Evolutionary conservation across 2,113 vertebrate genomes (phyloP).

Genomic region (Paramisgurnus dabryanus): DNA sequence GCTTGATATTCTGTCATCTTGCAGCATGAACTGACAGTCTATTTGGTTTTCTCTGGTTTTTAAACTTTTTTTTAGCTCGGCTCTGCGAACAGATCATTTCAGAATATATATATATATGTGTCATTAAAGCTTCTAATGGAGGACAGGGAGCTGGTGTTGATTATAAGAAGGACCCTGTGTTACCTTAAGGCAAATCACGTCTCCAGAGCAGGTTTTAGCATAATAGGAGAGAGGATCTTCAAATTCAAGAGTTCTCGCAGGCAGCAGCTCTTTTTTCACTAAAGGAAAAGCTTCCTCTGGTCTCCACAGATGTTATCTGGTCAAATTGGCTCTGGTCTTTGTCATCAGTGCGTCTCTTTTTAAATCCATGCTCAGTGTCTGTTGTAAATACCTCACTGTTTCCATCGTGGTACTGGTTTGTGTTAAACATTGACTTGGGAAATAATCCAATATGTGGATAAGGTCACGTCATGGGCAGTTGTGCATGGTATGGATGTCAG

Average conservation of each 20-base stretch:
- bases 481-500: neutral
- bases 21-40: slow-evolving; percentile 8
- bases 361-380: neutral
- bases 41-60: slow-evolving; percentile 28
- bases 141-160: slow-evolving; percentile 35
- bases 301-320: slow-evolving; percentile 56
- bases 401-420: slow-evolving; percentile 26
- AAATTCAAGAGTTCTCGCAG: slow-evolving; percentile 43
- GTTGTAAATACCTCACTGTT: slow-evolving; percentile 33
- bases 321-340: slow-evolving; percentile 52
- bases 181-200: slow-evolving; percentile 44
- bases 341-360: slow-evolving; percentile 42
- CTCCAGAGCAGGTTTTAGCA: slow-evolving; percentile 45
- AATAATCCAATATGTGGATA: slow-evolving; percentile 31
- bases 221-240: slow-evolving; percentile 53
- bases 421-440: slow-evolving; percentile 27
- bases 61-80: slow-evolving; percentile 32
- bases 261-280: slow-evolving; percentile 31
- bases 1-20: slow-evolving; percentile 22
- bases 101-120: neutral
- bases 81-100: neutral
- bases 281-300: slow-evolving; percentile 46
- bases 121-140: slow-evolving; percentile 36
- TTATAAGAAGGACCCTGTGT: slow-evolving; percentile 36
- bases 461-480: neutral